Percentiles rank a stretch among this genome's conserved stretches.
phyloP scores from a whole-genome alignment of 2,888 invertebrate species.

The Papilio demoleus region DNA sequence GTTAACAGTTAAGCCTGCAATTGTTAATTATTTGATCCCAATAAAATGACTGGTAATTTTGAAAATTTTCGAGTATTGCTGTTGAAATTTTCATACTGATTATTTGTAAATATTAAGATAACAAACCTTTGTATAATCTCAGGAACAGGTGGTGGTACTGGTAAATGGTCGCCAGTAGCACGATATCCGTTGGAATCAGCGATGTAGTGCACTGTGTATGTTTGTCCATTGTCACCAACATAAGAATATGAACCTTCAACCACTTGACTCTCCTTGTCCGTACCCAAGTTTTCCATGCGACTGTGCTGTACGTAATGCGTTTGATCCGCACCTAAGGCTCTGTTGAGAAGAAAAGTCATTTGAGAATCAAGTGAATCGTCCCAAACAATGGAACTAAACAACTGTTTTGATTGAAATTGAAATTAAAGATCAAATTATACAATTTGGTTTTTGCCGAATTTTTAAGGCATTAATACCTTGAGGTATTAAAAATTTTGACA shows the following conservation, averaged over 20 bases:
- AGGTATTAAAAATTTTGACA: too few relatives aligned
- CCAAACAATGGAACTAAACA: too few relatives aligned
- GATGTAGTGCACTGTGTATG: slow-evolving; percentile 86
- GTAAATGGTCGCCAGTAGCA: slow-evolving; percentile 89
- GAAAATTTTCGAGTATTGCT: too few relatives aligned
- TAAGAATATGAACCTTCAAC: slow-evolving; percentile 86
- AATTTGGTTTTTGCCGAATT: too few relatives aligned
- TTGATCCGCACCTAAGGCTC: slow-evolving; percentile 80
- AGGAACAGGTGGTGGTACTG: slow-evolving; percentile 90
- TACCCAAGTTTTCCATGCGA: slow-evolving; percentile 82
- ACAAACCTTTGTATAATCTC: slow-evolving; percentile 85
- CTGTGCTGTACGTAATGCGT: slow-evolving; percentile 82
- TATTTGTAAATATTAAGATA: not conserved
- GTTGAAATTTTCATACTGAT: too few relatives aligned
- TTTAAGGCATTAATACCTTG: too few relatives aligned
- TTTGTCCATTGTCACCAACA: slow-evolving; percentile 84
- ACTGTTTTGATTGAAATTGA: too few relatives aligned
- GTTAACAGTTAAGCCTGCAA: too few relatives aligned
- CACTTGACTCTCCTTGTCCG: slow-evolving; percentile 84
- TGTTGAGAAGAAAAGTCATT: slow-evolving; percentile 42
- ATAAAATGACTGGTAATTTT: too few relatives aligned
- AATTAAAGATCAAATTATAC: too few relatives aligned
- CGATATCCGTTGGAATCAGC: slow-evolving; percentile 91
- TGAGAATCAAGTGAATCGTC: not conserved
- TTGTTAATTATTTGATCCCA: too few relatives aligned